These are phyloP conservation scores for Diachasmimorpha longicaudata DNA, from an alignment of 1,140 invertebrate species.

Conservation along the genomic window DNA sequence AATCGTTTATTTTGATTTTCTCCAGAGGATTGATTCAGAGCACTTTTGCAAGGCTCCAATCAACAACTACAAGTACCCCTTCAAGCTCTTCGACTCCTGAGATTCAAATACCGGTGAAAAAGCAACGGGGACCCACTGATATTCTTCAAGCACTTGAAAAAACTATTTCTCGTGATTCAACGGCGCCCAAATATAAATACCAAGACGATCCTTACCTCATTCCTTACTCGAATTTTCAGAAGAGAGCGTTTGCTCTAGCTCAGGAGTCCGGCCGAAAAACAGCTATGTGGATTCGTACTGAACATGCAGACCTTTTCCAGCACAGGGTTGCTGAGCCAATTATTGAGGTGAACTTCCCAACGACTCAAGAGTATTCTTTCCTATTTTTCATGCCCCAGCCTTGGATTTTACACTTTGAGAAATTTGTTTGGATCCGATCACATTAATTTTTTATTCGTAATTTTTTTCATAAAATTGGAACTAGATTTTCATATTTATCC, in stretches of 20 bases:
- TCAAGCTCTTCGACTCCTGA: constrained; percentile 27
- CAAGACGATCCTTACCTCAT: constrained; percentile 90
- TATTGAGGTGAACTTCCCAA: constrained; percentile 41
- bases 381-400: no score
- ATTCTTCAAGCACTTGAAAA: constrained; percentile 79
- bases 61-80: constrained; percentile 13
- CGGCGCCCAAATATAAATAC: constrained; percentile 85
- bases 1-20: no score
- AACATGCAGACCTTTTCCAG: constrained; percentile 79
- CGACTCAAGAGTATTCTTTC: no score
- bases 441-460: no score
- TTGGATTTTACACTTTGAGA: no score
- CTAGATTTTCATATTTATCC: no score
- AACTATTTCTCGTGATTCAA: constrained; percentile 76
- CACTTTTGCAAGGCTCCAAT: constrained; percentile 31
- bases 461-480: no score
- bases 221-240: constrained; percentile 76
- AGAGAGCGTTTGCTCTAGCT: constrained; percentile 78
- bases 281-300: constrained; percentile 81
- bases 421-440: no score
- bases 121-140: constrained; percentile 79
- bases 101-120: constrained; percentile 71
- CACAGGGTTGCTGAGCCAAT: constrained; percentile 74
- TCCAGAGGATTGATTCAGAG: constrained; percentile 31
- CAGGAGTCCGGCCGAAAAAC: constrained; percentile 87